A percentile compares a stretch with the other conserved stretches of the same genome.
phyloP scores from a whole-genome alignment of 2,797 vertebrate species.

The Dendrocincla fuliginosa region DNA sequence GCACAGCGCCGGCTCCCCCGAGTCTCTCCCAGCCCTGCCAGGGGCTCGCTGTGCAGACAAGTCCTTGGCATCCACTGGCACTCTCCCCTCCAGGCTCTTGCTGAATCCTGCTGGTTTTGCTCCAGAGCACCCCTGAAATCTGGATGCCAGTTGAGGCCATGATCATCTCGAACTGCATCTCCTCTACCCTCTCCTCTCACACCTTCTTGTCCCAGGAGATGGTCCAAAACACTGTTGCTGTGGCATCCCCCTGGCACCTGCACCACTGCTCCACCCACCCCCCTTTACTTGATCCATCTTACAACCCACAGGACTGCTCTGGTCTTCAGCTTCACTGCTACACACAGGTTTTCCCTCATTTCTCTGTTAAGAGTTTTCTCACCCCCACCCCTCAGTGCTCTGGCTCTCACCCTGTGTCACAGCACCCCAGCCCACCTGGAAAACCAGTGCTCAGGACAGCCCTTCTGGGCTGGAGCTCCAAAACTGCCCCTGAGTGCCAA shows the following conservation, averaged over 20 bases:
- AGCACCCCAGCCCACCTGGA: background rate
- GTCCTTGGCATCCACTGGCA: background rate
- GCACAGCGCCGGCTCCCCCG: background rate
- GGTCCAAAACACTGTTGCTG: background rate
- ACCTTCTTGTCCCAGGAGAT: background rate
- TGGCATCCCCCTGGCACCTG: background rate
- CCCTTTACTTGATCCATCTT: background rate
- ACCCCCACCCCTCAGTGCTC: background rate
- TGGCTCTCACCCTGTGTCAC: too few relatives aligned
- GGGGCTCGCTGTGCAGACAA: background rate
- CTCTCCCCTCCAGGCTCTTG: background rate
- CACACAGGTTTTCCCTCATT: background rate
- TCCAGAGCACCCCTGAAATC: background rate
- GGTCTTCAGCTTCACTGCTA: background rate
- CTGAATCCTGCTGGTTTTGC: background rate
- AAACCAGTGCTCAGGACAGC: background rate
- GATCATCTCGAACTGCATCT: background rate
- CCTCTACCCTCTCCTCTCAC: background rate
- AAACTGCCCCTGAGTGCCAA: fast-evolving
- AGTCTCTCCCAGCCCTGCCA: constrained; percentile 2
- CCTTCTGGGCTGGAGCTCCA: background rate
- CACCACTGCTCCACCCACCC: background rate
- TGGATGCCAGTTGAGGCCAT: fast-evolving
- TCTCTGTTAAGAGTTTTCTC: background rate
- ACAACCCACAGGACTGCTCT: background rate